Evolutionary conservation across 2,888 invertebrate genomes (phyloP).

Genomic region (Drepanosiphum platanoidis): DNA sequence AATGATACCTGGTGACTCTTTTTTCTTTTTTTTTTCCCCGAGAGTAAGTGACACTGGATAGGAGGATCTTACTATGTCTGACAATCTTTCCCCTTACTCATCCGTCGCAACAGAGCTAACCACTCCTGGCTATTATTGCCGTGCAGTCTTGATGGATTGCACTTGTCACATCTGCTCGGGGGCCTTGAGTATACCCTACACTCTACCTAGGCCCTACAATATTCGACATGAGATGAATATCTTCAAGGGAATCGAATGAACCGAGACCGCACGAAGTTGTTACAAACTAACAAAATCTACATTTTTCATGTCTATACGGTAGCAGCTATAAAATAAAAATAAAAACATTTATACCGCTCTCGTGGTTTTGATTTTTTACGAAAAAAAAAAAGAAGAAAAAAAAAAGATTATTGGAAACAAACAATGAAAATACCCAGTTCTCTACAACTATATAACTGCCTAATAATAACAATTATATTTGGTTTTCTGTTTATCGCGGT

Average conservation of each 20-base stretch:
- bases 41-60: conserved; percentile 36
- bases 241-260: conserved; percentile 40
- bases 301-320: conserved; percentile 28
- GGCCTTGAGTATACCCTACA: background rate
- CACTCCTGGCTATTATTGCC: conserved; percentile 48
- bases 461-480: background rate
- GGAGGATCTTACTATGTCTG: conserved; percentile 9
- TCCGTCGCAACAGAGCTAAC: conserved; percentile 34
- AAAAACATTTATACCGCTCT: background rate
- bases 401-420: background rate
- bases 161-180: conserved; percentile 50
- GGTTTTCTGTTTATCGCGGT: background rate
- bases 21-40: background rate
- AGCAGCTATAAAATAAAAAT: background rate
- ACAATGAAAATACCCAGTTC: background rate
- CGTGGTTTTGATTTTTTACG: conserved; percentile 6
- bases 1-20: conserved; percentile 19
- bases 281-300: conserved; percentile 41
- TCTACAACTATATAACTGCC: background rate
- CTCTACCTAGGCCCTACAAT: background rate
- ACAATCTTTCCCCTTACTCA: conserved; percentile 16
- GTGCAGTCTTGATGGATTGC: conserved; percentile 49
- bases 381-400: too few species aligned
- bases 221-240: conserved; percentile 43
- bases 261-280: background rate